Percentiles rank a stretch among this genome's conserved stretches.
Evolutionary conservation across 2,113 vertebrate species (phyloP).

Genomic region (Rafetus swinhoei): DNA sequence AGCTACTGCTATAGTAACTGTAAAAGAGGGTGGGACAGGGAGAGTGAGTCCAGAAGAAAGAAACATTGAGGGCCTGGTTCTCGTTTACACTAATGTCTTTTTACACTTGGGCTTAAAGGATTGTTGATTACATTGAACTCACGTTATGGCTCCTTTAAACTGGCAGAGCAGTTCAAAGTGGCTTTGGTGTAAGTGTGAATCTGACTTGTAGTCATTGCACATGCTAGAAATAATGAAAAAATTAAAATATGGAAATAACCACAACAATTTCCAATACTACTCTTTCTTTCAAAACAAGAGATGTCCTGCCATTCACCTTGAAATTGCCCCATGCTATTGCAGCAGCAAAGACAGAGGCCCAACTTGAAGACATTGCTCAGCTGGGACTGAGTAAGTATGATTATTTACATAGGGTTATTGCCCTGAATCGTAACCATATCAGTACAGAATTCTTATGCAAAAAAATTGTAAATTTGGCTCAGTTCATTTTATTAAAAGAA

Average conservation of each 20-base stretch:
- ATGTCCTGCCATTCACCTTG: conserved; percentile 92
- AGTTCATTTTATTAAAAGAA: not conserved
- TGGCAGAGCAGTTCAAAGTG: not conserved
- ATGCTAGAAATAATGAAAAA: not conserved
- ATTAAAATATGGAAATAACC: not conserved
- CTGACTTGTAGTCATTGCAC: not conserved
- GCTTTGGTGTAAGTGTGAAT: not conserved
- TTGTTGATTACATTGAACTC: not conserved
- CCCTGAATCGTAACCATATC: not conserved
- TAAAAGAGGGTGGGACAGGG: not conserved
- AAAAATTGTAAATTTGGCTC: not conserved
- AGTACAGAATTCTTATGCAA: not conserved
- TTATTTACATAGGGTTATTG: not conserved
- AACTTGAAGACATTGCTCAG: conserved; percentile 92
- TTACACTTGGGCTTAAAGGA: not conserved
- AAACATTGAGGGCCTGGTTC: not conserved
- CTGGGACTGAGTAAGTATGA: conserved; percentile 88
- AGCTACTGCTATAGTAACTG: not conserved
- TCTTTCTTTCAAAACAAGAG: conserved; percentile 77
- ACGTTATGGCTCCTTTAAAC: not conserved
- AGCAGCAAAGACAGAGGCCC: conserved; percentile 88
- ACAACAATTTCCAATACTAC: not conserved
- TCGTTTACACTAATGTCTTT: not conserved
- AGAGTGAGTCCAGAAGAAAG: not conserved
- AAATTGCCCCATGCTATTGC: conserved; percentile 91